Percentiles rank a stretch among this genome's conserved stretches.
These are phyloP conservation scores for Lagria hirta DNA, from an alignment of 2,888 invertebrate genomes.

Conservation along the genomic window DNA sequence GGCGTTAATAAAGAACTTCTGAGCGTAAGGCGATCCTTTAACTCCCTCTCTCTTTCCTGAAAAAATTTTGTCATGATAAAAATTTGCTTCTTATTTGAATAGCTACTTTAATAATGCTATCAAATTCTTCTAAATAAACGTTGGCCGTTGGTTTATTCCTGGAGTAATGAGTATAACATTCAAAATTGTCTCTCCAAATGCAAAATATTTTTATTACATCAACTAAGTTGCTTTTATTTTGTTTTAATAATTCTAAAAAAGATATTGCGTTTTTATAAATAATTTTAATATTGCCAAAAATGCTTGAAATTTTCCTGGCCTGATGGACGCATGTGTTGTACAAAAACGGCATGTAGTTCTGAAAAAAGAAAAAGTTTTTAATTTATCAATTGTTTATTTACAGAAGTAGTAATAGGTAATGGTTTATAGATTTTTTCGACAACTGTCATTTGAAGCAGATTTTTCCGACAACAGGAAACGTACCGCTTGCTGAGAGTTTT, in stretches of 20 bases:
- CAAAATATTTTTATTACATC: slow-evolving; percentile 42
- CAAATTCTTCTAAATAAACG: slow-evolving; percentile 38
- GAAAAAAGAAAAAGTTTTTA: slow-evolving; percentile 23
- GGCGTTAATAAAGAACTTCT: slow-evolving; percentile 48
- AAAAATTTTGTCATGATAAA: slow-evolving; percentile 24
- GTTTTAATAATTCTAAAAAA: slow-evolving; percentile 40
- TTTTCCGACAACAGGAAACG: too few species aligned
- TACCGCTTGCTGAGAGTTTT: too few species aligned
- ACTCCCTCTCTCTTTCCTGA: slow-evolving; percentile 53
- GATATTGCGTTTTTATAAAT: slow-evolving; percentile 38
- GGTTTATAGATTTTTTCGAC: too few species aligned
- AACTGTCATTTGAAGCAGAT: too few species aligned
- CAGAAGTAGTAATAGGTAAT: too few species aligned
- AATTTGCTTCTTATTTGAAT: too few species aligned
- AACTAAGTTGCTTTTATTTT: slow-evolving; percentile 34
- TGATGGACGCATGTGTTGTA: slow-evolving; percentile 30
- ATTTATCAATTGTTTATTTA: slow-evolving; percentile 1
- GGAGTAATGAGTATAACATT: slow-evolving; percentile 47
- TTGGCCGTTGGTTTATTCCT: slow-evolving; percentile 50
- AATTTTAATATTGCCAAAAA: slow-evolving; percentile 47
- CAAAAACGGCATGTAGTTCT: slow-evolving; percentile 46
- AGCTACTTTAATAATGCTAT: slow-evolving; percentile 40
- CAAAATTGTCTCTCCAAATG: slow-evolving; percentile 46
- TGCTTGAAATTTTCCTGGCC: slow-evolving; percentile 27
- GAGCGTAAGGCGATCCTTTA: slow-evolving; percentile 46